phyloP scores from a whole-genome alignment of 2,797 vertebrate species.

The Alosa sapidissima region DNA sequence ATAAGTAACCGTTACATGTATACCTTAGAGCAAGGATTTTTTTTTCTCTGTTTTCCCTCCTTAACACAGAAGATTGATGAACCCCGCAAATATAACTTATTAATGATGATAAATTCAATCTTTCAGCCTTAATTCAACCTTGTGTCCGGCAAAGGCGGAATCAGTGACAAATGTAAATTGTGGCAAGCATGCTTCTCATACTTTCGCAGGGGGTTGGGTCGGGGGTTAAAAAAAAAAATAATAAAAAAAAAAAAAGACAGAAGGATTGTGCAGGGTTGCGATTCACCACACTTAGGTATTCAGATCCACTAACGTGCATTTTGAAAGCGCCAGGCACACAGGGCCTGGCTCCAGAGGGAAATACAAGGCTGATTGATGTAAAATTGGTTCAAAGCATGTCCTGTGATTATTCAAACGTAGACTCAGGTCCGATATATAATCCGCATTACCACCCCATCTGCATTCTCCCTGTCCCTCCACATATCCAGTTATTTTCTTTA shows the following conservation, averaged over 20 bases:
- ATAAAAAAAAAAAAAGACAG: neutral
- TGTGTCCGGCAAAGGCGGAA: slow-evolving; percentile 1
- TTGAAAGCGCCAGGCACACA: slow-evolving; percentile 27
- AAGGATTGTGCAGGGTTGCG: slow-evolving; percentile 13
- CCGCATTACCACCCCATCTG: slow-evolving; percentile 31
- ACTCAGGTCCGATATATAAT: slow-evolving; percentile 57
- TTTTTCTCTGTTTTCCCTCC: neutral
- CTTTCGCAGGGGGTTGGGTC: neutral
- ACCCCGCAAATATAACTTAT: slow-evolving; percentile 56
- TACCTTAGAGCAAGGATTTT: neutral
- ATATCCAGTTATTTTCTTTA: slow-evolving; percentile 60
- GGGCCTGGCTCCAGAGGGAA: slow-evolving; percentile 50
- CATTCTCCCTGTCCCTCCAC: slow-evolving; percentile 38
- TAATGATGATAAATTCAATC: slow-evolving; percentile 18
- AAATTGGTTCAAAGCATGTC: slow-evolving; percentile 49
- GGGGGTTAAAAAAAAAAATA: neutral
- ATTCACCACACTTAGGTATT: slow-evolving; percentile 43
- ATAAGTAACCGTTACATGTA: neutral
- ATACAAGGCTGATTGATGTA: slow-evolving; percentile 54
- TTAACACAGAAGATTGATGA: slow-evolving; percentile 17
- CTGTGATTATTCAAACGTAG: slow-evolving; percentile 57
- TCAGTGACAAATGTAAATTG: slow-evolving; percentile 6
- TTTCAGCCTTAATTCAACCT: slow-evolving; percentile 22
- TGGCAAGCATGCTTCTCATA: slow-evolving; percentile 1
- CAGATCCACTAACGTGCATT: slow-evolving; percentile 29